Evolutionary conservation across 2,888 invertebrate genomes (phyloP), one percentile per base, ranked within the genome.

Genomic region (Carcina quercana): DNA sequence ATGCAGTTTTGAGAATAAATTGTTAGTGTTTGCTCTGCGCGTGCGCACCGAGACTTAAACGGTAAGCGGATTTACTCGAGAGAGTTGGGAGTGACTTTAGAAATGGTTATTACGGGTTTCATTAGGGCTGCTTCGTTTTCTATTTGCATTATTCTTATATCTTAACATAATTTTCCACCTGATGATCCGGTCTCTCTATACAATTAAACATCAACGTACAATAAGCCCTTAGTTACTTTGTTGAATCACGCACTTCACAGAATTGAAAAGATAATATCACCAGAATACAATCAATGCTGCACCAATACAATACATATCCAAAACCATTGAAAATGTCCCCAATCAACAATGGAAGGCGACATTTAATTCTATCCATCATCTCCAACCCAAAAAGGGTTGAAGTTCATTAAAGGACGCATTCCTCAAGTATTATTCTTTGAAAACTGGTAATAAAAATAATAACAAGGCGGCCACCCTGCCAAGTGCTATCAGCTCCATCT

Each of bases 401-500:
- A 80, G 78, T 83, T 83, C 83, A 83, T 83, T 83, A 82, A 78
- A 78, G 71, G 72, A 76, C 73, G 70, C 79, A 83, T 82, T 78
- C 82, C 82, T 79, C 70, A 62, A 80, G 80, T 80, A 80, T 82
- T 83, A 83, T 83, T 83, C 82, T 82, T 80, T 80, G 74, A 64
- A 78, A 78, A 72, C 73, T 82, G 76, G 80, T 73, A 82, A 83
- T 82, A 83, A 83, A 82, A 83, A 83, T 83, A 83, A 82, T 82
- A 83, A 83, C 78, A 79, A 76, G 75, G 65, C 71, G 82, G 82
- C 83, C 83, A 83, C 83, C 83, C 83, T 82, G 83, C 79, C 79
- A 82, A 82, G 82, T 82, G 79, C 75, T 83, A 83, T 83, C 83
- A 79, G 82, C 82, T 75, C 82, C 82, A 83, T 83, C 82, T 83